phyloP scores from a whole-genome alignment of 1,140 invertebrate genomes.

The Papilio glaucus region DNA sequence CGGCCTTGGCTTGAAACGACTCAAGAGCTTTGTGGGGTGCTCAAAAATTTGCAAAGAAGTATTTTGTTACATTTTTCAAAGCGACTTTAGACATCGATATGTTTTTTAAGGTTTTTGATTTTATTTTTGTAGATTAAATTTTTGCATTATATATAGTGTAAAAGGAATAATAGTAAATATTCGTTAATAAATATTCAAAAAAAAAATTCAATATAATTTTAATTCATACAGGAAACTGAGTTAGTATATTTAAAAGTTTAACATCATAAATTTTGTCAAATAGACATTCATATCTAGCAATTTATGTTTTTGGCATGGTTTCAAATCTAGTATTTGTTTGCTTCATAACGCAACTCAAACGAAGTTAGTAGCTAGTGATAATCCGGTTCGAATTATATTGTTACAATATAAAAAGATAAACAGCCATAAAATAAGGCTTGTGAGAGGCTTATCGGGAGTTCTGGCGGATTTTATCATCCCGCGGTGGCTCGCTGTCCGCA shows the following conservation, averaged over 20 bases:
- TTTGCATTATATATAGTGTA: no score
- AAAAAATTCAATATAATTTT: no score
- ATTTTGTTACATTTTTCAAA: neutral
- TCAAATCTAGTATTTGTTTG: conserved; percentile 19
- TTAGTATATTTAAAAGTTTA: neutral
- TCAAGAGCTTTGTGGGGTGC: conserved; percentile 28
- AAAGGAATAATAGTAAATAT: no score
- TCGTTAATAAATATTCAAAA: no score
- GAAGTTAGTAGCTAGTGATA: conserved; percentile 13
- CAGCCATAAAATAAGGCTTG: conserved; percentile 47
- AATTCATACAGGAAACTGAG: neutral
- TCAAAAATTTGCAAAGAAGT: conserved; percentile 31
- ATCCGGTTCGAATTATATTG: conserved; percentile 20
- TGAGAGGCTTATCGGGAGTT: conserved; percentile 64
- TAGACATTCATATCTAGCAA: neutral
- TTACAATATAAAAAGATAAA: conserved; percentile 45
- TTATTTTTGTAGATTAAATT: no score
- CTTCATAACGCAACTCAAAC: neutral
- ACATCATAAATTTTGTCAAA: conserved; percentile 5
- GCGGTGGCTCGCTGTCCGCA: conserved; percentile 40
- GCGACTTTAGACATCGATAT: neutral
- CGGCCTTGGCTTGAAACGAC: conserved; percentile 40
- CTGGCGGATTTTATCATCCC: conserved; percentile 57
- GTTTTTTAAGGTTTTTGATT: neutral
- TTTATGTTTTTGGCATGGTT: conserved; percentile 10